phyloP scores from a whole-genome alignment of 2,113 vertebrate genomes.

The Regulus satrapa region DNA sequence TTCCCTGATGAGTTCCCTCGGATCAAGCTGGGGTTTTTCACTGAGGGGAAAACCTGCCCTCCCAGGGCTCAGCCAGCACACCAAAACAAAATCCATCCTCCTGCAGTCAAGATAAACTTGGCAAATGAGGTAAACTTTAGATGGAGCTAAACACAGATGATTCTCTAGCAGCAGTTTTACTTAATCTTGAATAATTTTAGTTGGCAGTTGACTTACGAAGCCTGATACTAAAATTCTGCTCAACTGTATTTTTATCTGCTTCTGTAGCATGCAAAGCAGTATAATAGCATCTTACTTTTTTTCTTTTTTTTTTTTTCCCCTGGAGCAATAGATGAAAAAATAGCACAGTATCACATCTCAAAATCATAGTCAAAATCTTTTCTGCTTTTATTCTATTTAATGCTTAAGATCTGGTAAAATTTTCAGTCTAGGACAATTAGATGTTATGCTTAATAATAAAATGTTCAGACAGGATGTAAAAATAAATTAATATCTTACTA shows the following conservation, averaged over 20 bases:
- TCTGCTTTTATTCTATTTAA: conserved; percentile 47
- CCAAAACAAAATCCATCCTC: neutral
- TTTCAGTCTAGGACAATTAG: conserved; percentile 23
- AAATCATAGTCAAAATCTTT: conserved; percentile 3
- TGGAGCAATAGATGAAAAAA: neutral
- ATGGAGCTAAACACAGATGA: neutral
- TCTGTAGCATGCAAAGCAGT: neutral
- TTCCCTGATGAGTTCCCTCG: neutral
- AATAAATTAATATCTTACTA: conserved; percentile 32
- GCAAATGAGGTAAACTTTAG: neutral
- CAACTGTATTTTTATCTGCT: neutral
- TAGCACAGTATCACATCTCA: neutral
- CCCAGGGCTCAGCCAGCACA: neutral
- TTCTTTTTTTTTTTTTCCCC: neutral
- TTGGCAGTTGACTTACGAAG: neutral
- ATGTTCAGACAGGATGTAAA: conserved; percentile 38
- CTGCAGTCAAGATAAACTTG: neutral
- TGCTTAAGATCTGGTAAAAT: conserved; percentile 18
- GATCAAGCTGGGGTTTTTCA: fast-evolving
- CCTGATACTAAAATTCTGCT: neutral
- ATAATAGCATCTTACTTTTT: neutral
- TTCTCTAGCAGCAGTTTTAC: neutral
- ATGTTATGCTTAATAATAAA: conserved; percentile 49
- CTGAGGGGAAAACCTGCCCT: neutral
- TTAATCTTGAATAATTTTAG: neutral